Evolutionary conservation across 2,888 invertebrate species (phyloP), one percentile per base, ranked within the genome.

Genomic region (Zaprionus obscuricornis): DNA sequence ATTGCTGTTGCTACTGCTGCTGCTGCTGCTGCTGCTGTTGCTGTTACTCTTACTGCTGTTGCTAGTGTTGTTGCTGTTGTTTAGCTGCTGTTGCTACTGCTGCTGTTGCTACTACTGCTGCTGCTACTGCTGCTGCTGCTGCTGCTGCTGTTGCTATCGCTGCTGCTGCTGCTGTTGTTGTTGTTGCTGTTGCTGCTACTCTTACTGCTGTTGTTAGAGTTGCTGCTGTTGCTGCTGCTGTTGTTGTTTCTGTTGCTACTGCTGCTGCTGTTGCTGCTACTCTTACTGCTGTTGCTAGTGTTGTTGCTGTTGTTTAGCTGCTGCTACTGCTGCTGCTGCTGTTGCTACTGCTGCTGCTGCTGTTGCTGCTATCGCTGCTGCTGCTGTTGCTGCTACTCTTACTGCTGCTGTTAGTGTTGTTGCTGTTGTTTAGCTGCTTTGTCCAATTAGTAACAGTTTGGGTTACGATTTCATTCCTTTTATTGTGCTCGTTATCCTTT

Each of bases 401-500:
- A 59, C 22, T 54, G 50, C 5, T 31, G 5, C 29, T 22, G 46
- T 39, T 45, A 10, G 4, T 24, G 33, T 20, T 56, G 34, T 2
- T 58, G 51, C 47, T 55, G 45, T 55, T 58, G 55, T 59, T 74
- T 58, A 76, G 76, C 73, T 74, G 70, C 83, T 87, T 86, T 85
- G 74, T 86, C 78, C 87, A 87, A 87, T 86, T 87, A 86, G 81
- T 78, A 76, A 76, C 76, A 74, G 71, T 73, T 71, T 72, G 75
- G 85, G 67, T 70, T 85, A 75, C 83, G 83, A 78, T 86, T 74
- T 72, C 70, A 79, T 75, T 84, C 86, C 84, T 84, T 81, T 86
- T 86, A 83, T 83, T 83, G 82, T 86, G 74, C 70, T 83, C 82
- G 82, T 83, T 83, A 83, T 83, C 86, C 86, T 81, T 82, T 83